A percentile compares a stretch with the other conserved stretches of the same genome.
Conservation (phyloP, 1,140 invertebrate genomes). For the Drosophila oshimai region DNA sequence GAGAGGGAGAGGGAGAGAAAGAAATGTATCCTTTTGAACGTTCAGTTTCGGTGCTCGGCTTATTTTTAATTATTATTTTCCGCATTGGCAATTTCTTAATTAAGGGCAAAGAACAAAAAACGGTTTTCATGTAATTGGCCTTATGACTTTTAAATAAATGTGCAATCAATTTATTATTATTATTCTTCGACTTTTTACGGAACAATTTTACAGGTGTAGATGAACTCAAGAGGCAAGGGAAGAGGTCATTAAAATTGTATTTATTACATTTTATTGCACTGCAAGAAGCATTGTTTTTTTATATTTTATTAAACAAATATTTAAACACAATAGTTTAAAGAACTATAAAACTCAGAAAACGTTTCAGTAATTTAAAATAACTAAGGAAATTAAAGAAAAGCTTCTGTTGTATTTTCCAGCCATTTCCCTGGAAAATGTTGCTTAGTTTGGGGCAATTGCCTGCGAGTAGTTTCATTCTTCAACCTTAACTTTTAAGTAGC, state of each 20-base stretch:
- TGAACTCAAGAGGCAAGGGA: no score
- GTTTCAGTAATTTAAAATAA: no score
- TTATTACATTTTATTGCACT: no score
- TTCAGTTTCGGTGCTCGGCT: conserved; percentile 41
- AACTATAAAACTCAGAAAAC: no score
- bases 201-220: no score
- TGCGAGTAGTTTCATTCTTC: neutral
- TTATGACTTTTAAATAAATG: conserved; percentile 72
- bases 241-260: no score
- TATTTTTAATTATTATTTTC: conserved; percentile 79
- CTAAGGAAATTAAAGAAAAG: neutral
- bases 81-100: conserved; percentile 77
- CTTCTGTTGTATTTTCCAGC: neutral
- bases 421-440: neutral
- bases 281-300: no score
- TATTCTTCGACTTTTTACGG: conserved; percentile 7
- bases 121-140: conserved; percentile 55
- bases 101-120: conserved; percentile 39
- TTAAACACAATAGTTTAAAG: no score
- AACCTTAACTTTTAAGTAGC: conserved; percentile 1
- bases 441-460: neutral
- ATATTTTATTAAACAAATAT: no score
- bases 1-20: neutral
- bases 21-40: conserved; percentile 50
- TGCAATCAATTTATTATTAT: conserved; percentile 60